phyloP scores from a whole-genome alignment of 2,113 vertebrate genomes.

The Camarhynchus parvulus region DNA sequence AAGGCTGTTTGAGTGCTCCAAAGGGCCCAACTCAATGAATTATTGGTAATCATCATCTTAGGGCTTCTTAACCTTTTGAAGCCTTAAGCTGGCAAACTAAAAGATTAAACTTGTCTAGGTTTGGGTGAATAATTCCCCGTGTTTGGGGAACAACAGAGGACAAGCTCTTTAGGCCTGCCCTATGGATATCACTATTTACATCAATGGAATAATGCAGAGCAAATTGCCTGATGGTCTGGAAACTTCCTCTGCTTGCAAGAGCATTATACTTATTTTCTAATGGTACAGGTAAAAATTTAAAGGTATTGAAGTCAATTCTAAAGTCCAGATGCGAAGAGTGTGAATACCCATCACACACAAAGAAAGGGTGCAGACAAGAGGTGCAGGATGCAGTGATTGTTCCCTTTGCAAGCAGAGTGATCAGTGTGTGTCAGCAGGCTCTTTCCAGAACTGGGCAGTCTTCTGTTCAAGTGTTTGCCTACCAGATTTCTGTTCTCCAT shows the following conservation, averaged over 20 bases:
- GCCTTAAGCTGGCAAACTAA: background rate
- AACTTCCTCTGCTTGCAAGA: background rate
- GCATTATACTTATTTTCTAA: background rate
- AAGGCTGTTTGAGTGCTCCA: background rate
- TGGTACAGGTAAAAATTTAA: background rate
- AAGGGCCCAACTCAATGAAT: background rate
- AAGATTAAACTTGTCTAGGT: background rate
- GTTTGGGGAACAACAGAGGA: background rate
- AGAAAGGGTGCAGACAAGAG: background rate
- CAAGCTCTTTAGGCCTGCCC: background rate
- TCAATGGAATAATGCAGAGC: background rate
- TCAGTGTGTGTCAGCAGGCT: background rate
- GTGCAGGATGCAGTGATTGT: background rate
- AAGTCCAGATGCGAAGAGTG: background rate
- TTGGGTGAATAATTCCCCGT: background rate
- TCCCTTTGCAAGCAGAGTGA: background rate
- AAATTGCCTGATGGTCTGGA: background rate
- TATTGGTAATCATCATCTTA: background rate
- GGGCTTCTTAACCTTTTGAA: background rate
- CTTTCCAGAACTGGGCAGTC: background rate
- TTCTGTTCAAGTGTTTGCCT: background rate
- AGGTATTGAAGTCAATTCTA: background rate
- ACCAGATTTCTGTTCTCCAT: background rate
- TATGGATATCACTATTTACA: background rate
- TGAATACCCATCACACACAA: background rate